A percentile compares a stretch with the other conserved stretches of the same genome.
These are phyloP conservation scores for Pseudoips prasinana DNA, from an alignment of 2,888 invertebrate genomes.

Conservation along the genomic window DNA sequence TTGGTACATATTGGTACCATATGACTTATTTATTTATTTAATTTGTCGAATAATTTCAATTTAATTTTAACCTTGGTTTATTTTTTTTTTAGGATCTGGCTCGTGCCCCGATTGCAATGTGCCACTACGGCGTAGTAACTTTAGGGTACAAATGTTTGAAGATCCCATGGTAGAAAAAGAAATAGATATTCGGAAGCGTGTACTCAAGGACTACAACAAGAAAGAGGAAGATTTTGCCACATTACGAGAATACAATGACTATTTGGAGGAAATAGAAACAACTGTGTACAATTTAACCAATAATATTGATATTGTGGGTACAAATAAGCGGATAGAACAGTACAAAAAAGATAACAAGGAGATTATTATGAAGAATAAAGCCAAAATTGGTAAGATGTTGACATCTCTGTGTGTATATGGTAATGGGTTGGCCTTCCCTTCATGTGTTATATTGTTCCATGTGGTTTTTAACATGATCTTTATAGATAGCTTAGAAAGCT, in stretches of 20 bases:
- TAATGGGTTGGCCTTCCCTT: no score
- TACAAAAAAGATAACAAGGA: constrained; percentile 96
- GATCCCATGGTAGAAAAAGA: constrained; percentile 98
- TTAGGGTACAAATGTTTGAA: constrained; percentile 97
- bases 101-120: constrained; percentile 97
- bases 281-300: constrained; percentile 95
- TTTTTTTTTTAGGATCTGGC: constrained; percentile 90
- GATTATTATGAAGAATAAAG: constrained; percentile 90
- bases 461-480: no score
- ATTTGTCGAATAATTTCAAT: no score
- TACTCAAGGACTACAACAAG: constrained; percentile 95
- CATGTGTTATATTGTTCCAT: no score
- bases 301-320: constrained; percentile 93
- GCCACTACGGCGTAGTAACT: constrained; percentile 93
- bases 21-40: no score
- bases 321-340: constrained; percentile 94
- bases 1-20: no score
- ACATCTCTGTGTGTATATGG: no score
- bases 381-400: constrained; percentile 81
- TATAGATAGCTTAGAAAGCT: no score
- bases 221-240: constrained; percentile 95
- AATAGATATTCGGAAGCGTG: constrained; percentile 94
- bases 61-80: no score
- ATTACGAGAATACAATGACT: constrained; percentile 95
- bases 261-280: constrained; percentile 96